Evolutionary conservation across 2,888 invertebrate genomes (phyloP).

Genomic region (Polietes domitor): DNA sequence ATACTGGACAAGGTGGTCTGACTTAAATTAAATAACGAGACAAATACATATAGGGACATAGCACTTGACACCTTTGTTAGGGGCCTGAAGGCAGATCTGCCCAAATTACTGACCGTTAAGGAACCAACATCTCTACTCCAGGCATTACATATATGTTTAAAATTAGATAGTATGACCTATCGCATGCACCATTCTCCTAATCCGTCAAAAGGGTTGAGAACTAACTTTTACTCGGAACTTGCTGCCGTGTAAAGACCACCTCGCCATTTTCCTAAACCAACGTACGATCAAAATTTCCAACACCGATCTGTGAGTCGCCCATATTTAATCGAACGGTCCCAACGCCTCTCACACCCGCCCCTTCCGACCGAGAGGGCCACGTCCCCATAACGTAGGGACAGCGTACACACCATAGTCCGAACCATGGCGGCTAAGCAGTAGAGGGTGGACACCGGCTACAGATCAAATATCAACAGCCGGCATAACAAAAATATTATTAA

Average conservation of each 20-base stretch:
- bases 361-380: no score
- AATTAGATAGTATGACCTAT: conserved; percentile 36
- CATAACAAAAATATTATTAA: no score
- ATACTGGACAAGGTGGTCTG: conserved; percentile 42
- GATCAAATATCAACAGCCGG: no score
- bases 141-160: conserved; percentile 22
- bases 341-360: no score
- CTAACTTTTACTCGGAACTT: background rate
- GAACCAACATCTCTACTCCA: conserved; percentile 4
- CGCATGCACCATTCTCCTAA: no score
- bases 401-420: no score
- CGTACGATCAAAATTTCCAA: background rate
- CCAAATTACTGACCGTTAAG: background rate
- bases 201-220: background rate
- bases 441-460: no score
- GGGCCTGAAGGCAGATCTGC: conserved; percentile 23
- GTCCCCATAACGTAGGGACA: no score
- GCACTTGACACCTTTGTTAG: conserved; percentile 39
- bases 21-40: background rate
- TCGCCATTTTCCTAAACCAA: background rate
- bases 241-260: background rate
- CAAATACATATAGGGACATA: conserved; percentile 37
- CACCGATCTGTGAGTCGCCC: background rate
- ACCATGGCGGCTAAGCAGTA: no score
- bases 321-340: no score